A percentile compares a stretch with the other conserved stretches of the same genome.
Evolutionary conservation across 2,888 invertebrate genomes (phyloP).

Genomic region (Dastarcus helophoroides): DNA sequence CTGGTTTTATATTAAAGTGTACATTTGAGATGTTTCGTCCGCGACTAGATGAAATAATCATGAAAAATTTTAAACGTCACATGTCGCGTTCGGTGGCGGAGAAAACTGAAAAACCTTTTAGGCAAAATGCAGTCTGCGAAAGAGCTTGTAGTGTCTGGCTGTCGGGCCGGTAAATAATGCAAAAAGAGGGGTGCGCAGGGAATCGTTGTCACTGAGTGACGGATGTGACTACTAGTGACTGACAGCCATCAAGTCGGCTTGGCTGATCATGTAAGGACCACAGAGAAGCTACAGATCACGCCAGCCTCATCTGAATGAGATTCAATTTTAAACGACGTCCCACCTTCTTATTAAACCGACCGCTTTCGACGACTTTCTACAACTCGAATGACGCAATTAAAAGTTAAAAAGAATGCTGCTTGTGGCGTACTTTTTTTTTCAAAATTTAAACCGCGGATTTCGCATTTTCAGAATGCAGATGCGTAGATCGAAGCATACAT

Average conservation of each 20-base stretch:
- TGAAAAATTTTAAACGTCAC: too few relatives aligned
- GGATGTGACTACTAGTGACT: conserved; percentile 35
- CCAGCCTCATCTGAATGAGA: conserved; percentile 12
- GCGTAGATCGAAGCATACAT: too few relatives aligned
- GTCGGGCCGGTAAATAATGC: conserved; percentile 10
- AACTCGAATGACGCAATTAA: conserved; percentile 6
- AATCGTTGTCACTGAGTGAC: conserved; percentile 22
- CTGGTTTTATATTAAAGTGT: neutral
- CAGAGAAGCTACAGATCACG: conserved; percentile 30
- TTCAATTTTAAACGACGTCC: conserved; percentile 6
- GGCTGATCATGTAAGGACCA: conserved; percentile 32
- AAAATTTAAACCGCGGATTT: too few relatives aligned
- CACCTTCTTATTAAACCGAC: conserved; percentile 5
- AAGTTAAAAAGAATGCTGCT: conserved; percentile 7
- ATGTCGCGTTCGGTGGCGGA: too few relatives aligned
- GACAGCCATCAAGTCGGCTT: conserved; percentile 31
- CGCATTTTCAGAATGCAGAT: too few relatives aligned
- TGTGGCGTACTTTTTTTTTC: too few relatives aligned
- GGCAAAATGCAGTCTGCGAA: conserved; percentile 12
- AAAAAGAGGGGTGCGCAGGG: conserved; percentile 8
- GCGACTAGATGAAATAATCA: too few relatives aligned
- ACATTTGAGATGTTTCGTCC: neutral
- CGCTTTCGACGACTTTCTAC: neutral
- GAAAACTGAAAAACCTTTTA: too few relatives aligned
- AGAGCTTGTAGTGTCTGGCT: conserved; percentile 8